phyloP scores from a whole-genome alignment of 2,888 invertebrate species.

The Cephus sareptanus region DNA sequence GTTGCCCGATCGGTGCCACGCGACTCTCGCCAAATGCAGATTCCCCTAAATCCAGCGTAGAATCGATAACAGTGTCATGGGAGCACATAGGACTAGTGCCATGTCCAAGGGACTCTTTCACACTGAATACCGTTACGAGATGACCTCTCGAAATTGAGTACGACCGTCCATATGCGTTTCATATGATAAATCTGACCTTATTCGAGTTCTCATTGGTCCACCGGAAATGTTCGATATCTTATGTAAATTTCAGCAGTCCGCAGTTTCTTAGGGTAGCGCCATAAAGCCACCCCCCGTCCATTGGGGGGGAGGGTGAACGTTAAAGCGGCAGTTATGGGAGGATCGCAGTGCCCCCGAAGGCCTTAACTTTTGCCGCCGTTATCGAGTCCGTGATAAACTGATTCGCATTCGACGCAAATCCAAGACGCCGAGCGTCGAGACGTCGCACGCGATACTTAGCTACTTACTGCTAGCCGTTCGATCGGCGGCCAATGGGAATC shows the following conservation, averaged over 20 bases:
- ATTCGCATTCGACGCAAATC: conserved; percentile 2
- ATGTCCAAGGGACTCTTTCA: no score
- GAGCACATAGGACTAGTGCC: no score
- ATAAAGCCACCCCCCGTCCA: not conserved
- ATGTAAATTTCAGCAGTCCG: not conserved
- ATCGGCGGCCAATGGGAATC: no score
- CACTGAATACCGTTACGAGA: no score
- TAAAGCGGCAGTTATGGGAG: conserved; percentile 31
- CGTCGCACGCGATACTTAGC: no score
- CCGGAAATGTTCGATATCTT: not conserved
- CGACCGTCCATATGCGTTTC: no score
- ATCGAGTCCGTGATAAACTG: conserved; percentile 19
- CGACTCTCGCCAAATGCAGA: not conserved
- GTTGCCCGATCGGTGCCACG: not conserved
- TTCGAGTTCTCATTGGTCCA: no score
- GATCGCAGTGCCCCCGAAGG: conserved; percentile 32
- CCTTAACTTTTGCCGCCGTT: conserved; percentile 15
- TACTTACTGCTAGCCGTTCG: no score
- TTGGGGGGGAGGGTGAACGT: conserved; percentile 4
- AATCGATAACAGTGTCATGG: not conserved
- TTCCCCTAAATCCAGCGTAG: not conserved
- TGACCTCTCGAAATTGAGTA: no score
- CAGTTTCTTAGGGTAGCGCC: conserved; percentile 10
- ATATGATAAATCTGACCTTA: no score
- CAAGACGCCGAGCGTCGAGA: no score